A percentile compares a stretch with the other conserved stretches of the same genome.
Conservation (phyloP, 2,888 invertebrate genomes). For the Athrips mouffetella region DNA sequence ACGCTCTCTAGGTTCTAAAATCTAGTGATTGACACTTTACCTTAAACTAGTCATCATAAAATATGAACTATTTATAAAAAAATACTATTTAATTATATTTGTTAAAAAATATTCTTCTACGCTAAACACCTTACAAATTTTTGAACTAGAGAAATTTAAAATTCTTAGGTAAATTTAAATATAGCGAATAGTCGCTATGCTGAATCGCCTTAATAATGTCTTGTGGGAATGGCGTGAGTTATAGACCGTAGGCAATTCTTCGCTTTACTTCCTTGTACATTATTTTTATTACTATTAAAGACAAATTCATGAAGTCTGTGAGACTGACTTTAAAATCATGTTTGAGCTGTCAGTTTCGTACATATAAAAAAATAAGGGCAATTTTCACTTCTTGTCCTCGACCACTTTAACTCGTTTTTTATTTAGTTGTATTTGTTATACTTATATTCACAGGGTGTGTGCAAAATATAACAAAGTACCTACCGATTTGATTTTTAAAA, state of each 20-base stretch:
- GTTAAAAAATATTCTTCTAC: slow-evolving; percentile 75
- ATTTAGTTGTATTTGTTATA: neutral
- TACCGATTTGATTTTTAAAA: neutral
- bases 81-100: slow-evolving; percentile 57
- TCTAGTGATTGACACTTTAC: slow-evolving; percentile 53
- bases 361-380: no score
- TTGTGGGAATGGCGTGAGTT: slow-evolving; percentile 45
- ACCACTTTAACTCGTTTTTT: no score
- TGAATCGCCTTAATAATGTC: slow-evolving; percentile 53
- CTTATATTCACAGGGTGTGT: no score
- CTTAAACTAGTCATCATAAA: slow-evolving; percentile 51
- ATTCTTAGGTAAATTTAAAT: slow-evolving; percentile 55
- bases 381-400: no score
- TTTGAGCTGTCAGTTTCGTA: no score
- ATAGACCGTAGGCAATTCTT: slow-evolving; percentile 21
- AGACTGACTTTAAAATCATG: neutral
- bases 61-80: slow-evolving; percentile 50
- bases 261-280: neutral
- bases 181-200: slow-evolving; percentile 53
- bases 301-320: neutral
- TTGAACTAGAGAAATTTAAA: slow-evolving; percentile 55
- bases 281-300: neutral
- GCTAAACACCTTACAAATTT: slow-evolving; percentile 70
- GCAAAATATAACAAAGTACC: neutral
- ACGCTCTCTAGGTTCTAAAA: slow-evolving; percentile 57